Conservation (phyloP, 1,140 invertebrate species). For the Aphaenogaster rudis region DNA sequence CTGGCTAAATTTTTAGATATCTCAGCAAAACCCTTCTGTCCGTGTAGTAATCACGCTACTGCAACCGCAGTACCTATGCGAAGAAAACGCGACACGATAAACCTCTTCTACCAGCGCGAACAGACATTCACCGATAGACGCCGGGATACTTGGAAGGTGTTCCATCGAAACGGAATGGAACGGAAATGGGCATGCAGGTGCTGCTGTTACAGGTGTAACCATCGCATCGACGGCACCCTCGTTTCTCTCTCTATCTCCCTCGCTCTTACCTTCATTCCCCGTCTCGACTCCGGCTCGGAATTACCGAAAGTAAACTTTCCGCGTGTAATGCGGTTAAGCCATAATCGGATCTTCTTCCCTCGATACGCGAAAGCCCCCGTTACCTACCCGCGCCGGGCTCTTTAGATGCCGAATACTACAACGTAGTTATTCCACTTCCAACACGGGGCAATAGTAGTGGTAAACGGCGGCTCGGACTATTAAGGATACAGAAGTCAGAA, state of each 20-base stretch:
- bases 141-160: conserved; percentile 17
- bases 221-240: conserved; percentile 22
- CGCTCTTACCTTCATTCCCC: conserved; percentile 11
- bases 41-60: background rate
- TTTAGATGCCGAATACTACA: conserved; percentile 66
- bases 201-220: conserved; percentile 69
- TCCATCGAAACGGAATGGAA: conserved; percentile 40
- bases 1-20: too few relatives aligned
- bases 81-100: conserved; percentile 9
- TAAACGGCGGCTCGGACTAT: conserved; percentile 35
- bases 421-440: conserved; percentile 60
- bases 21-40: too few relatives aligned
- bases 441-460: conserved; percentile 27
- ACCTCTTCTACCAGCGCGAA: conserved; percentile 7
- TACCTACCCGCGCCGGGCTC: conserved; percentile 58
- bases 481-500: conserved; percentile 57
- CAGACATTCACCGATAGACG: conserved; percentile 24
- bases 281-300: conserved; percentile 57
- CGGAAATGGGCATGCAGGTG: conserved; percentile 50
- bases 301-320: conserved; percentile 78
- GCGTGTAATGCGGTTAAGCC: conserved; percentile 78
- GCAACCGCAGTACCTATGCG: too few relatives aligned
- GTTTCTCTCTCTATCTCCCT: conserved; percentile 26
- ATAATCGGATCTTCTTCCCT: conserved; percentile 76
- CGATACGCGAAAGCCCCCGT: conserved; percentile 68